phyloP scores from a whole-genome alignment of 2,888 invertebrate genomes.

The Dryadula phaetusa region DNA sequence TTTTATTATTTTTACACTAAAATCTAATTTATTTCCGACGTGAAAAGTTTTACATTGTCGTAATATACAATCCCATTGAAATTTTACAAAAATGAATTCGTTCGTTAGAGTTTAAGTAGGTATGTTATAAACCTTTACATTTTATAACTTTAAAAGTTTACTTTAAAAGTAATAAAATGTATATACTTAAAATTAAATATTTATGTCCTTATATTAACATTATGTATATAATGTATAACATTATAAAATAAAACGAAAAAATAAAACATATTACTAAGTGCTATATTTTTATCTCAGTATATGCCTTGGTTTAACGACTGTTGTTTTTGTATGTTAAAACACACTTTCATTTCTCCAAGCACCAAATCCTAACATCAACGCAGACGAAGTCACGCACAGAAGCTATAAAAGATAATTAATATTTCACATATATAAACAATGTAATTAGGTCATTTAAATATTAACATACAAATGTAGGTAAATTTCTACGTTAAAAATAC shows the following conservation, averaged over 20 bases:
- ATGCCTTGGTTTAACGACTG: no score
- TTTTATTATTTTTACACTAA: neutral
- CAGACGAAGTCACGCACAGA: neutral
- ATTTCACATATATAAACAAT: conserved; percentile 11
- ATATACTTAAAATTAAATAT: no score
- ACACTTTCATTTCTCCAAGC: neutral
- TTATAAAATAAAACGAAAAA: no score
- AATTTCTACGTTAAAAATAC: neutral
- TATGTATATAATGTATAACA: no score
- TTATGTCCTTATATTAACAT: no score
- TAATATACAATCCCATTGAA: neutral
- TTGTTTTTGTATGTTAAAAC: neutral
- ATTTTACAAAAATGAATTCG: no score
- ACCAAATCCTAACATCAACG: neutral
- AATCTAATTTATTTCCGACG: neutral
- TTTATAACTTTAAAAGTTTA: no score
- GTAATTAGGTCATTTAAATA: conserved; percentile 10
- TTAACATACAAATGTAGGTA: conserved; percentile 2
- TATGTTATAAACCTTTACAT: no score
- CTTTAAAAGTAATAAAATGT: no score
- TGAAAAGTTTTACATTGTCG: neutral
- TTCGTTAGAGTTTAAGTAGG: no score
- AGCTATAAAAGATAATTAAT: conserved; percentile 5
- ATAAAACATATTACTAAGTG: no score
- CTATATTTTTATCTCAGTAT: no score